Conservation (phyloP, 2,888 invertebrate genomes). For the Caenorhabditis parvicauda region DNA sequence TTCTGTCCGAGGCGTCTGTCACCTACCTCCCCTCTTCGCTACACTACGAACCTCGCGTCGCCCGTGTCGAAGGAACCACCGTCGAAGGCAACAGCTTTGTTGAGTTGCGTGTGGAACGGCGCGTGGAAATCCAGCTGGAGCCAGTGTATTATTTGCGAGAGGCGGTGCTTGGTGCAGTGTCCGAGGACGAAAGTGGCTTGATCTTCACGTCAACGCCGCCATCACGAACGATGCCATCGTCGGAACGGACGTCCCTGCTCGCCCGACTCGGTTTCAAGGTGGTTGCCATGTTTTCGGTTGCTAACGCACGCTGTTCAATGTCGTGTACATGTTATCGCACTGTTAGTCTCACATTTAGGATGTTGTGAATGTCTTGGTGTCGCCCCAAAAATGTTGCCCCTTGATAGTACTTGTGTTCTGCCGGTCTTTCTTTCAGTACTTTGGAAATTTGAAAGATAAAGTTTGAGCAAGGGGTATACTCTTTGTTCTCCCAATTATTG, state of each 20-base stretch:
- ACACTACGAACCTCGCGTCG: slow-evolving; percentile 10
- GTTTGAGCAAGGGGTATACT: too few relatives aligned
- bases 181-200: slow-evolving; percentile 34
- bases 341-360: not conserved
- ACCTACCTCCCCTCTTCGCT: slow-evolving; percentile 23
- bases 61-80: slow-evolving; percentile 28
- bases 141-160: slow-evolving; percentile 31
- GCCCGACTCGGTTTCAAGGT: slow-evolving; percentile 38
- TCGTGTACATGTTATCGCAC: not conserved
- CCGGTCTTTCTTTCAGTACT: too few relatives aligned
- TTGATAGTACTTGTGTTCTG: too few relatives aligned
- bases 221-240: slow-evolving; percentile 25
- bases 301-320: not conserved
- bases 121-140: slow-evolving; percentile 38
- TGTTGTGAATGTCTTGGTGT: not conserved
- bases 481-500: too few relatives aligned
- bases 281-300: slow-evolving; percentile 5
- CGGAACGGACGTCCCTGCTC: slow-evolving; percentile 21
- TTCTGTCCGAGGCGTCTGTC: slow-evolving; percentile 1
- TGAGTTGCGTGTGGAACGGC: slow-evolving; percentile 33
- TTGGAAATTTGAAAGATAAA: too few relatives aligned
- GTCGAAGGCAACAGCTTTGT: slow-evolving; percentile 22
- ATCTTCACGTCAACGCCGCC: slow-evolving; percentile 32
- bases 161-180: slow-evolving; percentile 24
- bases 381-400: too few relatives aligned